Base-by-base conservation (phyloP, 1,140 invertebrate species). In the Orchesella cincta region DNA sequence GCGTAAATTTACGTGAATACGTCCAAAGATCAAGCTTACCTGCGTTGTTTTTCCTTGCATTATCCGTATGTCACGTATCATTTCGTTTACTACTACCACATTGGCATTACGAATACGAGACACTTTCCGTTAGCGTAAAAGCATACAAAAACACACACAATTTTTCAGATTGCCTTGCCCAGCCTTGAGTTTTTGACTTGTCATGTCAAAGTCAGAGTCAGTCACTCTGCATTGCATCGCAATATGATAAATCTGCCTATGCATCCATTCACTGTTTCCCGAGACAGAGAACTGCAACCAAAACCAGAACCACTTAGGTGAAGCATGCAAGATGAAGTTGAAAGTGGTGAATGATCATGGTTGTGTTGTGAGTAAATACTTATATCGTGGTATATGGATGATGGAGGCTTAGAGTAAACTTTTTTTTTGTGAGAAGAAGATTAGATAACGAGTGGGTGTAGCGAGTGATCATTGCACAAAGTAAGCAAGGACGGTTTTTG, bases 401-500 rank as follows among this genome's bases (percentile, higher is more conserved):
- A 46, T 46, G 20, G 39, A 46, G 39, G 20, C 39, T 46, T 20
- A 46, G n/a, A 46, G 39, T 46, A 12, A n/a, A 26, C 52, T 14
- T 5, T 57, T 14, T 23, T 57, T 14, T 57, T 18, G 52, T 57
- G 52, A 33, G 62, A n/a, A 31, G 23, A 33, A 67, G 62, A 67
- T 67, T 67, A 67, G 62, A 67, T 67, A 67, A 67, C 62, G 62
- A 67, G 62, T 67, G 62, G 62, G 62, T 67, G 62, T 67, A 31
- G 3, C 62, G 14, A 14, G 62, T 67, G 26, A 67, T 67, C 62
- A 33, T 62, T 16, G 8, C 26, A 18, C 39, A 18, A 12, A 57
- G 8, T 26, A 57, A 57, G 52, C 52, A 57, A 57, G 52, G 23
- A 57, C 52, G 26, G 62, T 67, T 46, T 46, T 20, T 20, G 20